Conservation (phyloP, 1,140 invertebrate genomes). For the Drosophila orosa region DNA sequence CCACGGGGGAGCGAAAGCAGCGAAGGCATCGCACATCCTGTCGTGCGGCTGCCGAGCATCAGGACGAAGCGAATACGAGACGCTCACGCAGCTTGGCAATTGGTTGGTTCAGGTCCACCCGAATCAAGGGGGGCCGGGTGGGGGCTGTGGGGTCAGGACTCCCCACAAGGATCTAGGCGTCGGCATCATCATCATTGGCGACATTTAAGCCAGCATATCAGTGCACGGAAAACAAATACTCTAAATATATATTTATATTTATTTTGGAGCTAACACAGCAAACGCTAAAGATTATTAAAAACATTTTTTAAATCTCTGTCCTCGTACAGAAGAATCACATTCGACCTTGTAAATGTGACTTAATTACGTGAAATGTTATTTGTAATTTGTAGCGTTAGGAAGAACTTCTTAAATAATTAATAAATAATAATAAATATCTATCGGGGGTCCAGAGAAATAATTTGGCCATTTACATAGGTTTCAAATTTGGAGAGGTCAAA, state of each 20-base stretch:
- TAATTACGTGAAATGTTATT: too few relatives aligned
- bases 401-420: too few relatives aligned
- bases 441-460: too few relatives aligned
- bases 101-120: slow-evolving; percentile 52
- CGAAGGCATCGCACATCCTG: slow-evolving; percentile 47
- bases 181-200: slow-evolving; percentile 73
- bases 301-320: neutral
- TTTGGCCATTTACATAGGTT: too few relatives aligned
- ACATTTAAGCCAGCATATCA: slow-evolving; percentile 58
- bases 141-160: slow-evolving; percentile 44
- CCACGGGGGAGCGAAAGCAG: slow-evolving; percentile 56
- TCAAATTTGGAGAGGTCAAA: too few relatives aligned
- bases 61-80: slow-evolving; percentile 42
- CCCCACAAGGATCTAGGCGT: slow-evolving; percentile 57
- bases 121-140: slow-evolving; percentile 6
- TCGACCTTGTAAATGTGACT: too few relatives aligned
- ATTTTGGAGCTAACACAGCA: neutral
- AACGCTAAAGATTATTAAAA: neutral
- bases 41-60: slow-evolving; percentile 51
- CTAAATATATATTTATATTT: neutral
- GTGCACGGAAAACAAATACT: slow-evolving; percentile 13
- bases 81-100: slow-evolving; percentile 33
- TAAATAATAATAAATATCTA: too few relatives aligned
- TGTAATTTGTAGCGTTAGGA: too few relatives aligned
- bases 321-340: too few relatives aligned